These are phyloP conservation scores for Holothuria glaberrima DNA, from an alignment of 35 echinoderm and acorn worm species.

Conservation along the genomic window DNA sequence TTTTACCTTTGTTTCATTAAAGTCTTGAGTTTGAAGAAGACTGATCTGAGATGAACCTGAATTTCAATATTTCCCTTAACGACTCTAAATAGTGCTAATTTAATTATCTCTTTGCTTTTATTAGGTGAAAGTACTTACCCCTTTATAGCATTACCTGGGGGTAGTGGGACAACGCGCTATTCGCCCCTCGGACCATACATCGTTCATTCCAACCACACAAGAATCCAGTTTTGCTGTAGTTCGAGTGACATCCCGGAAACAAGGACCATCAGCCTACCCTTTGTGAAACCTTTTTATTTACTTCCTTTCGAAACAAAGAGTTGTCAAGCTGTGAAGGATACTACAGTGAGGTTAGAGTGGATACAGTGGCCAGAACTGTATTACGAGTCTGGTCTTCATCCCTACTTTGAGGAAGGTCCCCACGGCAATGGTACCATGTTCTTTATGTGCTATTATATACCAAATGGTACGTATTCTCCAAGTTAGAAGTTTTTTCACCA, in stretches of 20 bases:
- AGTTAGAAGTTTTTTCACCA: too few relatives aligned
- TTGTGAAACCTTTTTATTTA: slow-evolving; percentile 32
- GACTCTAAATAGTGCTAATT: too few relatives aligned
- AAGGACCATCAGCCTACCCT: background rate
- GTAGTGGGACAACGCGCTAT: background rate
- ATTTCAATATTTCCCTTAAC: too few relatives aligned
- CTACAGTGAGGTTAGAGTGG: slow-evolving; percentile 32
- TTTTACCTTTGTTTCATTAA: too few relatives aligned
- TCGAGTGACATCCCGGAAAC: background rate
- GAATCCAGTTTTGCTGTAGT: slow-evolving; percentile 37
- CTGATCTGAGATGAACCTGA: too few relatives aligned
- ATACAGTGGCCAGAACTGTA: slow-evolving; percentile 42
- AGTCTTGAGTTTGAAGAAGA: too few relatives aligned
- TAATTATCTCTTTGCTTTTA: background rate
- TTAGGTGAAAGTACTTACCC: slow-evolving; percentile 30
- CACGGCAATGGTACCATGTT: slow-evolving; percentile 11
- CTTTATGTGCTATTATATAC: slow-evolving; percentile 37
- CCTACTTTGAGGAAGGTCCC: background rate
- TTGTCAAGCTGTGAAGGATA: slow-evolving; percentile 4
- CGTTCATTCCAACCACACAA: background rate
- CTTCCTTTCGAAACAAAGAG: background rate
- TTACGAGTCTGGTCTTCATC: slow-evolving; percentile 3
- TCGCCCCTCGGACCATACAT: slow-evolving; percentile 19
- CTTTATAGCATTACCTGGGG: background rate
- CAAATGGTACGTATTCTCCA: slow-evolving; percentile 6